phyloP scores from a whole-genome alignment of 2,113 vertebrate species.

The Apeltes quadracus region DNA sequence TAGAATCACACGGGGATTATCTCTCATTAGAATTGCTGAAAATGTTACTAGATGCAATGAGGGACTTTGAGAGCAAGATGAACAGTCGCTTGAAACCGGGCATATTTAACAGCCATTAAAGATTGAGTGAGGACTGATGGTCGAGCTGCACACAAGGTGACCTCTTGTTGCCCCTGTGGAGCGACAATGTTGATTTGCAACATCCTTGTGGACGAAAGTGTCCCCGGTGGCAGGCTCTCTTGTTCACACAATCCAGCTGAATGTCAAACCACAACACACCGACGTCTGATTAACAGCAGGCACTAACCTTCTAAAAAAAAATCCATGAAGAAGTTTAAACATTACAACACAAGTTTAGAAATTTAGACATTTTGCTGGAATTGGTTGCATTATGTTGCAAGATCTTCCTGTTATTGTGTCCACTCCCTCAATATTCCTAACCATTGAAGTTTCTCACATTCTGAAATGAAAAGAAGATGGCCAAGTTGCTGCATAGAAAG shows the following conservation, averaged over 20 bases:
- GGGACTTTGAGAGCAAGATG: conserved; percentile 65
- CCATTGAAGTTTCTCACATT: background rate
- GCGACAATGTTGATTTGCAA: conserved; percentile 66
- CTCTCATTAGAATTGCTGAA: conserved; percentile 36
- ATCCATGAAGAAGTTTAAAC: background rate
- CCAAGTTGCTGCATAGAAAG: background rate
- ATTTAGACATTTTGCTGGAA: background rate
- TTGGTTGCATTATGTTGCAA: conserved; percentile 29
- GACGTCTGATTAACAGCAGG: conserved; percentile 36
- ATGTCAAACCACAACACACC: conserved; percentile 27
- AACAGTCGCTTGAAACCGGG: conserved; percentile 52
- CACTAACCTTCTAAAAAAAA: conserved; percentile 7
- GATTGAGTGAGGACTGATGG: conserved; percentile 43
- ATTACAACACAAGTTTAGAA: background rate
- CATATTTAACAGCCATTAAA: conserved; percentile 58
- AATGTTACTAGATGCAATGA: conserved; percentile 66
- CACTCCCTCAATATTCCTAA: background rate
- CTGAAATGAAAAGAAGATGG: background rate
- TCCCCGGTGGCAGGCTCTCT: conserved; percentile 32
- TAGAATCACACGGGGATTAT: conserved; percentile 51
- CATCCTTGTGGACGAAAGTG: conserved; percentile 52
- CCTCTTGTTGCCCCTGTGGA: conserved; percentile 53
- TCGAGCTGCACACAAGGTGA: conserved; percentile 62
- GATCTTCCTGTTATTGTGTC: conserved; percentile 21
- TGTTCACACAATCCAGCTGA: conserved; percentile 24